A percentile compares a stretch with the other conserved stretches of the same genome.
Conservation (phyloP, 2,113 vertebrate species). For the Tetraodon nigroviridis region DNA sequence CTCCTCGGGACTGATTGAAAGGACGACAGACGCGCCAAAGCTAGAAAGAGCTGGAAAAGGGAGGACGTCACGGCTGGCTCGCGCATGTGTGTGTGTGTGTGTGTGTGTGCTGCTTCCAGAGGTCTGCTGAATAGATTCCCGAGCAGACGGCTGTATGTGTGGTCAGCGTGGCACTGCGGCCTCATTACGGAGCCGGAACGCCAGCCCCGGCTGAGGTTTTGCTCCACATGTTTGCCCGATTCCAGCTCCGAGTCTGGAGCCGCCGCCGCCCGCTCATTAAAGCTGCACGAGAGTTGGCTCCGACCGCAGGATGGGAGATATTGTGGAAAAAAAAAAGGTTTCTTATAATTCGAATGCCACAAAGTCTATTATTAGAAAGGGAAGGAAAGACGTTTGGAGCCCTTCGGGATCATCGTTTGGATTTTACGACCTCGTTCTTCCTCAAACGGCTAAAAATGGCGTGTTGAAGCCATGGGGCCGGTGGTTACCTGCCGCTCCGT, state of each 20-base stretch:
- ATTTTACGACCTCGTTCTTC: neutral
- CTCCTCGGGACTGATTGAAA: slow-evolving; percentile 45
- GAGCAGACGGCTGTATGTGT: slow-evolving; percentile 61
- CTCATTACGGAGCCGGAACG: slow-evolving; percentile 58
- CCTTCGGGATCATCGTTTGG: neutral
- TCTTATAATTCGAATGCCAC: slow-evolving; percentile 32
- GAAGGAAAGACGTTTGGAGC: slow-evolving; percentile 1
- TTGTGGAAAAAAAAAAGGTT: slow-evolving; percentile 34
- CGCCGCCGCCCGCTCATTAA: slow-evolving; percentile 41
- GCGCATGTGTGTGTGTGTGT: slow-evolving; percentile 22
- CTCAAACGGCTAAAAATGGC: too few relatives aligned
- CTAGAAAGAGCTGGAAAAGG: slow-evolving; percentile 62
- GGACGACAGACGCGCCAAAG: slow-evolving; percentile 45
- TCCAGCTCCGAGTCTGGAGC: slow-evolving; percentile 48
- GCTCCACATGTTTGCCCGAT: slow-evolving; percentile 51
- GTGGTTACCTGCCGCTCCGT: slow-evolving; percentile 88
- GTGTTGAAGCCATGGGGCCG: neutral
- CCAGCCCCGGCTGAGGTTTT: slow-evolving; percentile 34
- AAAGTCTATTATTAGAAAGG: neutral
- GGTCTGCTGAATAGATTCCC: slow-evolving; percentile 72
- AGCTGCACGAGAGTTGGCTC: slow-evolving; percentile 43
- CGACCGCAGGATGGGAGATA: slow-evolving; percentile 41
- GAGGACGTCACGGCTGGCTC: slow-evolving; percentile 40
- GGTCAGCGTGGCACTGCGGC: slow-evolving; percentile 62
- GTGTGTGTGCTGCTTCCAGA: slow-evolving; percentile 31